Percentiles rank a stretch among this genome's conserved stretches.
Evolutionary conservation across 2,113 vertebrate species (phyloP).

Genomic region (Pollimyrus isidori): DNA sequence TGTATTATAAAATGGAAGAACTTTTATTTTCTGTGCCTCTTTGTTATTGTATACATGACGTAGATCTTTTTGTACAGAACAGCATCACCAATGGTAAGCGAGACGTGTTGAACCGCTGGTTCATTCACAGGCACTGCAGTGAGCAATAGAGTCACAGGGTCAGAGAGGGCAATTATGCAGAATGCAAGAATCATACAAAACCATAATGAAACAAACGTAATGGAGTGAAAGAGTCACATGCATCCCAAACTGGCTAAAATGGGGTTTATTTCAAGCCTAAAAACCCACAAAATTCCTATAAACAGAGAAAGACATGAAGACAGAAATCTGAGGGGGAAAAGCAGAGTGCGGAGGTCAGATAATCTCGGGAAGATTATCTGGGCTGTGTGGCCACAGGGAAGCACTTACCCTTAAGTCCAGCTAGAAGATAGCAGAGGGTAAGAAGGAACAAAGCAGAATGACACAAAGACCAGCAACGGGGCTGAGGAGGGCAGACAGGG

Average conservation of each 20-base stretch:
- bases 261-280: conserved; percentile 72
- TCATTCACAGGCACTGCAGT: conserved; percentile 68
- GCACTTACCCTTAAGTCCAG: conserved; percentile 91
- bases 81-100: not conserved
- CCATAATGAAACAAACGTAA: conserved; percentile 16
- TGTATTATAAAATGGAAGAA: not conserved
- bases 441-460: conserved; percentile 94
- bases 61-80: not conserved
- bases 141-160: conserved; percentile 73
- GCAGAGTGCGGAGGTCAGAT: conserved; percentile 88
- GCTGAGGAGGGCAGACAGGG: conserved; percentile 81
- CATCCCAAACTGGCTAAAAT: conserved; percentile 68
- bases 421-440: conserved; percentile 86
- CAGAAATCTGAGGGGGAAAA: conserved; percentile 53
- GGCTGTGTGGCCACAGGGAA: conserved; percentile 83
- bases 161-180: conserved; percentile 80
- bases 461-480: conserved; percentile 93
- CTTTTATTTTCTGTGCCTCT: not conserved
- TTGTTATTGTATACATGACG: not conserved
- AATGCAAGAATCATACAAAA: conserved; percentile 33
- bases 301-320: conserved; percentile 67
- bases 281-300: conserved; percentile 66
- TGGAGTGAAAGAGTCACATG: conserved; percentile 56
- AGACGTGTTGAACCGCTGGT: conserved; percentile 52
- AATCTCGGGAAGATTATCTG: conserved; percentile 82